Evolutionary conservation across 2,888 invertebrate genomes (phyloP).

Genomic region (Mystacides longicornis): DNA sequence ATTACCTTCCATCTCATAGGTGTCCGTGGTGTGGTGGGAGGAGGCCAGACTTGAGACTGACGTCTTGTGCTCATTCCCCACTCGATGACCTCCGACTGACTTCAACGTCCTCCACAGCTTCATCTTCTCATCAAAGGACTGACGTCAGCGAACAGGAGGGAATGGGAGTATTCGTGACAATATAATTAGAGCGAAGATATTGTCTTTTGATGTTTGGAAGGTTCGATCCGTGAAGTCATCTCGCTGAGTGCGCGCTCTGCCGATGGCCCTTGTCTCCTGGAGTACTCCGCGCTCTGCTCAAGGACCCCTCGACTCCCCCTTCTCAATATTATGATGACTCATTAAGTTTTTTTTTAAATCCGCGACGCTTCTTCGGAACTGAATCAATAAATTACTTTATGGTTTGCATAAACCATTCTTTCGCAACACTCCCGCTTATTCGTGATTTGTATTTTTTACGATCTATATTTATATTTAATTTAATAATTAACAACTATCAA

Average conservation of each 20-base stretch:
- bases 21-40: constrained; percentile 16
- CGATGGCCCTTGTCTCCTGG: background rate
- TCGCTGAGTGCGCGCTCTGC: background rate
- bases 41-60: constrained; percentile 5
- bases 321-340: background rate
- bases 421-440: too few species aligned
- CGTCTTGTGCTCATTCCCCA: constrained; percentile 14
- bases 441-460: too few species aligned
- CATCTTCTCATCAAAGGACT: constrained; percentile 11
- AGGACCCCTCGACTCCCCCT: background rate
- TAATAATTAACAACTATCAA: too few species aligned
- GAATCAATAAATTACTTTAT: background rate
- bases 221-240: background rate
- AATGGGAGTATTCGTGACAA: background rate
- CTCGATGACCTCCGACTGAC: constrained; percentile 12
- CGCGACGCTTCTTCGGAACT: background rate
- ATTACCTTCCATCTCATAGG: constrained; percentile 24
- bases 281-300: background rate
- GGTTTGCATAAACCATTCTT: too few species aligned
- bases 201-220: background rate
- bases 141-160: constrained; percentile 8
- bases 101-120: constrained; percentile 25
- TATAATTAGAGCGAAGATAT: background rate
- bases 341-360: background rate
- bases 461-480: too few species aligned